Evolutionary conservation across 1,140 invertebrate species (phyloP).

Genomic region (Zaprionus nigranus): DNA sequence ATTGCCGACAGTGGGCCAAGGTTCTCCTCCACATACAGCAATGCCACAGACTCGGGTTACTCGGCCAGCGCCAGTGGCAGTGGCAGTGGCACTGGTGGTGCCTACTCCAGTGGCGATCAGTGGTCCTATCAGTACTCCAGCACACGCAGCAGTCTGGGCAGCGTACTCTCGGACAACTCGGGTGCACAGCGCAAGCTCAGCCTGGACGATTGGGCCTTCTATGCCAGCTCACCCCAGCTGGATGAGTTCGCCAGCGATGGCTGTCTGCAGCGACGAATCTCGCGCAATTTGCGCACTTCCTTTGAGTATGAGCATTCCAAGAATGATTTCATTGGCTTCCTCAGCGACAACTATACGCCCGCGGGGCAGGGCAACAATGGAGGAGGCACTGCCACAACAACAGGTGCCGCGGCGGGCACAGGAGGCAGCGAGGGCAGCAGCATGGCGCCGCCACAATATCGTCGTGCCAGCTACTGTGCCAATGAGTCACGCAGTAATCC

Average conservation of each 20-base stretch:
- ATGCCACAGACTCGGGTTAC: constrained; percentile 82
- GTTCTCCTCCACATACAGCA: constrained; percentile 79
- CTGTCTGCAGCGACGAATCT: constrained; percentile 80
- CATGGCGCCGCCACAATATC: constrained; percentile 65
- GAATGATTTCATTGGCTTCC: constrained; percentile 81
- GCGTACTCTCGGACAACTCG: constrained; percentile 75
- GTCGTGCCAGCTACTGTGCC: constrained; percentile 72
- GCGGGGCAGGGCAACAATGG: neutral
- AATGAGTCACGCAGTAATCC: constrained; percentile 83
- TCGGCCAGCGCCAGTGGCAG: constrained; percentile 70
- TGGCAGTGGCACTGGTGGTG: constrained; percentile 55
- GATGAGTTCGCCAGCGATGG: constrained; percentile 76
- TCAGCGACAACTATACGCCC: constrained; percentile 72
- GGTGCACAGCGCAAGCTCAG: constrained; percentile 77
- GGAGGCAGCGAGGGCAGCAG: constrained; percentile 78
- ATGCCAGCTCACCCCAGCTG: constrained; percentile 62
- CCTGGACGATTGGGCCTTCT: constrained; percentile 70
- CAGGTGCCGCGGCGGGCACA: neutral
- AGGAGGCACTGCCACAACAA: constrained; percentile 9
- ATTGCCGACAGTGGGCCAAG: constrained; percentile 67
- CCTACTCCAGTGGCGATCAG: constrained; percentile 62
- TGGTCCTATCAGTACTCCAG: constrained; percentile 83
- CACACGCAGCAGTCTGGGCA: constrained; percentile 82
- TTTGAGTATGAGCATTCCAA: constrained; percentile 83
- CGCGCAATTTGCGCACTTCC: constrained; percentile 81